phyloP scores from a whole-genome alignment of 2,888 invertebrate genomes.

The Linyphia triangularis region DNA sequence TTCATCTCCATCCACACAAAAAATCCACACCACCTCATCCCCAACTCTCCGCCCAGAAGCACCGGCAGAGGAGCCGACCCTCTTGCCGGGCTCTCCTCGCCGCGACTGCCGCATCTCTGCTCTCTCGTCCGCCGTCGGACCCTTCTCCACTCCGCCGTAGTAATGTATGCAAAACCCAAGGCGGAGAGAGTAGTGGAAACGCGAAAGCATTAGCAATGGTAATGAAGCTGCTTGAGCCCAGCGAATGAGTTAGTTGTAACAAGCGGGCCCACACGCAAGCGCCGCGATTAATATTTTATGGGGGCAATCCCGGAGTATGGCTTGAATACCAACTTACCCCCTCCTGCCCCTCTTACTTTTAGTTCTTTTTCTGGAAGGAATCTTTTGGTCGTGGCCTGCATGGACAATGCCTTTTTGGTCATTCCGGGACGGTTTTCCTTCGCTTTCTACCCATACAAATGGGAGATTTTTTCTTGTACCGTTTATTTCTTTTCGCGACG shows the following conservation, averaged over 20 bases:
- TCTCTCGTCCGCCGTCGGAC: slow-evolving; percentile 48
- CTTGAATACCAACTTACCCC: slow-evolving; percentile 50
- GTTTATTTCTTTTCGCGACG: background rate
- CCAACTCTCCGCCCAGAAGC: too few species aligned
- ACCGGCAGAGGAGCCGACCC: slow-evolving; percentile 17
- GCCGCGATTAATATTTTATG: slow-evolving; percentile 74
- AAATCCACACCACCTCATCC: background rate
- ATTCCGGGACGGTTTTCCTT: slow-evolving; percentile 42
- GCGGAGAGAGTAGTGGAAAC: slow-evolving; percentile 67
- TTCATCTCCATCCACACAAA: background rate
- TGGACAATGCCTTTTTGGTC: slow-evolving; percentile 74
- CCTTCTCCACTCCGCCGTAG: slow-evolving; percentile 27
- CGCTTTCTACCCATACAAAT: slow-evolving; percentile 61
- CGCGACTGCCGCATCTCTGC: slow-evolving; percentile 52
- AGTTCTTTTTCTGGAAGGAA: slow-evolving; percentile 1
- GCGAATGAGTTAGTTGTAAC: slow-evolving; percentile 75
- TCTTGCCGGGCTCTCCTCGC: slow-evolving; percentile 50
- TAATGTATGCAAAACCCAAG: slow-evolving; percentile 68
- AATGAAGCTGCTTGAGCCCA: slow-evolving; percentile 59
- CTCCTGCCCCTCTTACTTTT: background rate
- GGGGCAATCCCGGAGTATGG: slow-evolving; percentile 48
- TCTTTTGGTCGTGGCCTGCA: slow-evolving; percentile 66
- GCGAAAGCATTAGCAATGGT: slow-evolving; percentile 74
- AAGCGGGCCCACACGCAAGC: slow-evolving; percentile 56
- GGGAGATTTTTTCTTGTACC: slow-evolving; percentile 29